Evolutionary conservation across 2,797 vertebrate species (phyloP), one percentile per base, ranked within the genome.

Genomic region (Sus cebifrons): DNA sequence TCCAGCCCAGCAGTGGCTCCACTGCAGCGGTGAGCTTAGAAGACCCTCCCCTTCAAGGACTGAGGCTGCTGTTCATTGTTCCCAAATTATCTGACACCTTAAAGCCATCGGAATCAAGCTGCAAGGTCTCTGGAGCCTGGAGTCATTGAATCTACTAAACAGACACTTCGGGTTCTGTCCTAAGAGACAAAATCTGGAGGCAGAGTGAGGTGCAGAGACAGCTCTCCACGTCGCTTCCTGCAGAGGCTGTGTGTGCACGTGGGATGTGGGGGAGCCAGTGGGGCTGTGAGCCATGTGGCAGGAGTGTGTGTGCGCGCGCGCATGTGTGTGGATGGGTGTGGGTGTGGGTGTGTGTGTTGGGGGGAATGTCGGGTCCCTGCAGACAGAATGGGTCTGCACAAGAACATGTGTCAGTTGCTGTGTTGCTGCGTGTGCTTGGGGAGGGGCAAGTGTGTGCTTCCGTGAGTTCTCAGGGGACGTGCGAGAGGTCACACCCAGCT

Each of bases 11-110:
- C 44, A 83, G 49, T 14, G 71, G 70, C 91, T 60, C 49, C 32
- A 71, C 52, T 74, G 81, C 54, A 73, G 65, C 67, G 60, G 49
- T 44, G 78, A 64, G 29, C 86, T 86, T 74, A 70, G 52, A 78
- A 92, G 91, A 87, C 29, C 58, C 36, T 91, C 62, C 64, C 77
- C 56, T 29, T 96, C 93, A 94, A 84, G 77, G 81, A 83, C 84
- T 27, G 56, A 89, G 52, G 32, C 68, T 74, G 73, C 20, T 86
- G 86, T 21, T 4, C 77, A 89, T 94, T 79, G 77, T 85, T 93
- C 87, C 94, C 94, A 97, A 98, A 95, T 97, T 94, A 93, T 94
- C 96, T 97, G 96, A 97, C 96, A 97, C 96, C 87, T 97, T 97
- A 92, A 94, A 95, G 89, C 94, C 88, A 94, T 96, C 93, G 96